Conservation (phyloP, 2,113 vertebrate genomes). For the Nettapus auritus region DNA sequence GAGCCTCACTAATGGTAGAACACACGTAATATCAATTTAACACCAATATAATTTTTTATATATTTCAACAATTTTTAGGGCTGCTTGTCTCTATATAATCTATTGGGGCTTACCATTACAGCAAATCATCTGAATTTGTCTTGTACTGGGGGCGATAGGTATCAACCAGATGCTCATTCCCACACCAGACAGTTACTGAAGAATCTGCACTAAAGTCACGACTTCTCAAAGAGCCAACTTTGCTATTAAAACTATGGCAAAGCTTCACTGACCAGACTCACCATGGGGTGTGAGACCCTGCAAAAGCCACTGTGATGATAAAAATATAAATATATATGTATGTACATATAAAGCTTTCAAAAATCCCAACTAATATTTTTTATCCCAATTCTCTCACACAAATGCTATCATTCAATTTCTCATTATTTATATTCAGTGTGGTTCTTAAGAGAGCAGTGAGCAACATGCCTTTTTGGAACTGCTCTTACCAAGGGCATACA, state of each 20-base stretch:
- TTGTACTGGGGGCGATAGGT: not conserved
- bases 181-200: not conserved
- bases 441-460: not conserved
- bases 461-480: not conserved
- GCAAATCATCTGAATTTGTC: not conserved
- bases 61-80: not conserved
- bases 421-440: not conserved
- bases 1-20: not conserved
- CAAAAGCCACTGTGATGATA: fast-evolving
- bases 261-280: not conserved
- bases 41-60: not conserved
- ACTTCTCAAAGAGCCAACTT: fast-evolving
- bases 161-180: not conserved
- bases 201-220: not conserved
- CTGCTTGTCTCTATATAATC: not conserved
- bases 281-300: not conserved
- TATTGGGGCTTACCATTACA: not conserved
- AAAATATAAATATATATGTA: not conserved
- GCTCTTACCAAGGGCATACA: fast-evolving
- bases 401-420: not conserved
- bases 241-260: not conserved
- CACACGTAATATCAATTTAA: not conserved
- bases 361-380: fast-evolving
- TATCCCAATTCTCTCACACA: not conserved
- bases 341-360: not conserved